Evolutionary conservation across 1,140 invertebrate genomes (phyloP), one percentile per base, ranked within the genome.

Genomic region (Augochlora pura): DNA sequence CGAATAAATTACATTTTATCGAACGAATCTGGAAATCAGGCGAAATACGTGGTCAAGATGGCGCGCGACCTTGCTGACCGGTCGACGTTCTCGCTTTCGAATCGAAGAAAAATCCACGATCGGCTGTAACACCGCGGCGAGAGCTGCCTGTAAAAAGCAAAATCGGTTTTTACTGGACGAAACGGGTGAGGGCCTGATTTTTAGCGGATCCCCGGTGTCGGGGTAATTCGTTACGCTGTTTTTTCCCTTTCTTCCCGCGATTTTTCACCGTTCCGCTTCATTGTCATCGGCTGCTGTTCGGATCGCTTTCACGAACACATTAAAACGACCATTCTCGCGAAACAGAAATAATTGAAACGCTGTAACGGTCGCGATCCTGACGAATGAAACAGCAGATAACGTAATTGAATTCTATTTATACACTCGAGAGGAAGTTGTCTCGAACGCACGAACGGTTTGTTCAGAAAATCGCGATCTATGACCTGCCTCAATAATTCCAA

Each of bases 251-350:
- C 49, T 32, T 78, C 63, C 32, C 62, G 57, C 82, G 79, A 75
- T 86, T 85, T 85, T 82, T 77, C 75, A 65, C 68, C 83, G 84
- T 86, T 85, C 80, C 75, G 80, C 71, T 85, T 64, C 62, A 62
- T 27, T 49, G 65, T 71, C 70, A 42, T 84, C 63, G 60, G 10
- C 46, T 49, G 18, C 60, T 60, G 32, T 23, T 64, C 76, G 54
- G 69, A 78, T 75, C 52, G 77, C 72, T 80, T 80, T 80, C 72
- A 38, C 77, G 71, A 75, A 57, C 59, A n/a, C 38, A 64, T 72
- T 75, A 52, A 74, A 74, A 75, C 49, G 54, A 75, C 65, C 77
- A 14, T 39, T 66, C 52, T 59, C n/a, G 5, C 49, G 63, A 66
- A 38, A 7, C 49, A 7, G 38, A 38, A 80, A 75, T 62, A 72